Percentiles rank a stretch among this genome's conserved stretches.
Evolutionary conservation across 2,888 invertebrate species (phyloP).

Genomic region (Endomychus coccineus): DNA sequence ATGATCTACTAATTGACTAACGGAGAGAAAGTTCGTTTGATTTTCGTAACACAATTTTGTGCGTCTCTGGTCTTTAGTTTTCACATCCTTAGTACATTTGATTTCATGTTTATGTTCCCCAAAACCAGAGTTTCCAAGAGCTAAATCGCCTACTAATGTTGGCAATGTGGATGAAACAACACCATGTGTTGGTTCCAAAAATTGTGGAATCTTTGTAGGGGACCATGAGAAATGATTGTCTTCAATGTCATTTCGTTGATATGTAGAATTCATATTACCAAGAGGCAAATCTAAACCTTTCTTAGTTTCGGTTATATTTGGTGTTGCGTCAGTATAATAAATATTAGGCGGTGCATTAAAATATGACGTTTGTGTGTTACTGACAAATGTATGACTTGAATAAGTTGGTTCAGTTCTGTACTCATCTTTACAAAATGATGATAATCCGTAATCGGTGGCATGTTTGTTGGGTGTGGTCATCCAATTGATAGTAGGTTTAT

Average conservation of each 20-base stretch:
- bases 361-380: conserved; percentile 27
- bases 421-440: conserved; percentile 42
- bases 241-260: conserved; percentile 32
- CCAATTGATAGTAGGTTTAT: conserved; percentile 52
- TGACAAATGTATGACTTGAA: conserved; percentile 27
- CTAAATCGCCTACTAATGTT: conserved; percentile 55
- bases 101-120: conserved; percentile 37
- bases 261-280: conserved; percentile 23
- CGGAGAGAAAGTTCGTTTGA: conserved; percentile 50
- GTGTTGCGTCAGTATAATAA: conserved; percentile 25
- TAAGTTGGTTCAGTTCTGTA: conserved; percentile 29
- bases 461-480: conserved; percentile 52
- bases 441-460: conserved; percentile 43
- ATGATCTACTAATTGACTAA: conserved; percentile 56
- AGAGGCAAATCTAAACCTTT: conserved; percentile 29
- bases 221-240: conserved; percentile 53
- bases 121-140: conserved; percentile 39
- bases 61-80: conserved; percentile 17
- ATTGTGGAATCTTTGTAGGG: conserved; percentile 46
- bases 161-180: conserved; percentile 50
- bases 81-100: conserved; percentile 16
- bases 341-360: conserved; percentile 29
- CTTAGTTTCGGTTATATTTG: conserved; percentile 18
- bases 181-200: conserved; percentile 33
- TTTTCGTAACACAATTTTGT: conserved; percentile 29